These are phyloP conservation scores for Tetranychus urticae DNA, from an alignment of 1,140 invertebrate species.

Conservation along the genomic window DNA sequence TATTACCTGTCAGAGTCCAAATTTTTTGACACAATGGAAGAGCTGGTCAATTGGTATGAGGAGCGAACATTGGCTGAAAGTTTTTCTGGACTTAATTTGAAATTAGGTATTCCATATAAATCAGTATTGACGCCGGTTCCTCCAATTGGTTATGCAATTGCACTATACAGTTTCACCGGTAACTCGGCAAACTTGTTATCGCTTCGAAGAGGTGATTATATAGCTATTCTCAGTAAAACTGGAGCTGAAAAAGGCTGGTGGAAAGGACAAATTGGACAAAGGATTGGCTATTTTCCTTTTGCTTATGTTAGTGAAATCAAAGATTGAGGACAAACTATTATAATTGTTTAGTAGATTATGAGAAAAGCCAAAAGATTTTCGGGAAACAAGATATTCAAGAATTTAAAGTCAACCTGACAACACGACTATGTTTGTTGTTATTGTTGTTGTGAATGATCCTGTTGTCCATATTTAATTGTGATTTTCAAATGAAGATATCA, in stretches of 20 bases:
- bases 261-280: conserved; percentile 41
- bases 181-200: conserved; percentile 44
- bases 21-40: conserved; percentile 64
- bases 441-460: too few relatives aligned
- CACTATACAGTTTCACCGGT: conserved; percentile 23
- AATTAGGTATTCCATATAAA: conserved; percentile 22
- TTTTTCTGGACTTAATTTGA: conserved; percentile 33
- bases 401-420: too few relatives aligned
- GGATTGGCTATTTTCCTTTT: conserved; percentile 13
- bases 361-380: too few relatives aligned
- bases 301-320: conserved; percentile 9
- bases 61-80: conserved; percentile 63
- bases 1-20: conserved; percentile 68
- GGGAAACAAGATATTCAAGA: too few relatives aligned
- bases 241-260: conserved; percentile 56
- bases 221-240: conserved; percentile 48
- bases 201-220: conserved; percentile 44
- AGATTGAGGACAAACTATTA: too few relatives aligned
- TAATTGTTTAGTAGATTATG: too few relatives aligned
- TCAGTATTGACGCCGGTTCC: background rate
- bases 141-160: conserved; percentile 19
- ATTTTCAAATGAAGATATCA: too few relatives aligned
- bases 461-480: too few relatives aligned
- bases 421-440: too few relatives aligned
- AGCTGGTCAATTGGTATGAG: conserved; percentile 71